phyloP scores from a whole-genome alignment of 2,888 invertebrate genomes.

The Danaus chrysippus region DNA sequence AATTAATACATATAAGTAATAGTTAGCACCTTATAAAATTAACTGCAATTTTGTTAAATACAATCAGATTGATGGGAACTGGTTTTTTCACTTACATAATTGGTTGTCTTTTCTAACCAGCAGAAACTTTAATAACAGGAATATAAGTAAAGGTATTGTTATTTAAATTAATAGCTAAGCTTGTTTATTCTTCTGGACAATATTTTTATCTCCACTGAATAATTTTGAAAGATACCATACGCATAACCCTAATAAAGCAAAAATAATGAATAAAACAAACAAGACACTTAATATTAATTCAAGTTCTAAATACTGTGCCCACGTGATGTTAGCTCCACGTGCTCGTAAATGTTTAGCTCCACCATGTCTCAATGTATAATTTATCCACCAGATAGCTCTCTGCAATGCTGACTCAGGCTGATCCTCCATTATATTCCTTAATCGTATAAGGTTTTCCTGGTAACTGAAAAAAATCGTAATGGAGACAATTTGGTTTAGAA shows the following conservation, averaged over 20 bases:
- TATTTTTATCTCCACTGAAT: not conserved
- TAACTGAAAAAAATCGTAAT: constrained; percentile 29
- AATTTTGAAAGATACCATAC: constrained; percentile 15
- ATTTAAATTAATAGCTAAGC: too few species aligned
- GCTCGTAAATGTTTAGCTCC: constrained; percentile 38
- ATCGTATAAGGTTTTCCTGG: constrained; percentile 26
- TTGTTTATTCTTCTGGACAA: too few species aligned
- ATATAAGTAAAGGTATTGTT: too few species aligned
- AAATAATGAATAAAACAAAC: not conserved
- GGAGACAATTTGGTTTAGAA: not conserved
- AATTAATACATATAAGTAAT: too few species aligned
- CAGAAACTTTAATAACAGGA: too few species aligned
- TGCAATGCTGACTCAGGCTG: constrained; percentile 37
- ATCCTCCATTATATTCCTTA: constrained; percentile 35
- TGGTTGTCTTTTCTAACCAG: too few species aligned
- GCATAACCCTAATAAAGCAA: not conserved
- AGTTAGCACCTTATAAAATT: too few species aligned
- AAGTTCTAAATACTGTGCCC: constrained; percentile 30
- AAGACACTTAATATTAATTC: constrained; percentile 15
- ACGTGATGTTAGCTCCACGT: constrained; percentile 37
- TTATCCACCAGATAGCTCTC: constrained; percentile 43
- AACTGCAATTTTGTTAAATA: too few species aligned
- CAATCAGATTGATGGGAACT: too few species aligned
- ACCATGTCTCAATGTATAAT: constrained; percentile 40
- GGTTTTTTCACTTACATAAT: too few species aligned